Evolutionary conservation across 2,113 vertebrate genomes (phyloP).

Genomic region (Actenoides hombroni): DNA sequence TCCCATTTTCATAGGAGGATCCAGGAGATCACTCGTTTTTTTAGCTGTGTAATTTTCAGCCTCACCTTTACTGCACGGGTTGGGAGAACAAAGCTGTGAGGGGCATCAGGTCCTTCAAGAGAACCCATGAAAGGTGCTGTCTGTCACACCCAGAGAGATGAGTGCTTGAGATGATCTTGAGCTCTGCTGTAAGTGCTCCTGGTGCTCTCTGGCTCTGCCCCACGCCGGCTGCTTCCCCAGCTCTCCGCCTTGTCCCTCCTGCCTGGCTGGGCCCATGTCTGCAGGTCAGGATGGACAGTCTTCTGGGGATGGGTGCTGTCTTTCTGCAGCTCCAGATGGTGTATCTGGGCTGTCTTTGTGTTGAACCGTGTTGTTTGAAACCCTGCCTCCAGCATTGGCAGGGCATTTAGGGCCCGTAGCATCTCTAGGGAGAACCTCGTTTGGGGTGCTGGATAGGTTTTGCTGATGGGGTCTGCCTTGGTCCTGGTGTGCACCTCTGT

Average conservation of each 20-base stretch:
- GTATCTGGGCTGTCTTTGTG: background rate
- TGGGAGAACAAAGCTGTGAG: background rate
- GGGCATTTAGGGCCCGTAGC: background rate
- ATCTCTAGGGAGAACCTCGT: background rate
- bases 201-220: background rate
- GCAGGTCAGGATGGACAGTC: background rate
- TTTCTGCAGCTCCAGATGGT: background rate
- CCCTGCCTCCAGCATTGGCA: background rate
- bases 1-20: background rate
- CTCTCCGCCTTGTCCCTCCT: background rate
- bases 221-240: background rate
- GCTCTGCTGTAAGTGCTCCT: background rate
- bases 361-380: background rate
- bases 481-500: background rate
- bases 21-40: background rate
- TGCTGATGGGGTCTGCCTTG: background rate
- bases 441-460: background rate
- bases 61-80: background rate
- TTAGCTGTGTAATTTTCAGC: background rate
- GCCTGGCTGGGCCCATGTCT: background rate
- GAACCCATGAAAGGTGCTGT: background rate
- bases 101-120: too few relatives aligned
- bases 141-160: accelerated
- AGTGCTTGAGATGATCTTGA: background rate
- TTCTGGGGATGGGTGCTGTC: background rate